Evolutionary conservation across 23 tunicate genomes (phyloP).

Genomic region (Diplosoma virens): DNA sequence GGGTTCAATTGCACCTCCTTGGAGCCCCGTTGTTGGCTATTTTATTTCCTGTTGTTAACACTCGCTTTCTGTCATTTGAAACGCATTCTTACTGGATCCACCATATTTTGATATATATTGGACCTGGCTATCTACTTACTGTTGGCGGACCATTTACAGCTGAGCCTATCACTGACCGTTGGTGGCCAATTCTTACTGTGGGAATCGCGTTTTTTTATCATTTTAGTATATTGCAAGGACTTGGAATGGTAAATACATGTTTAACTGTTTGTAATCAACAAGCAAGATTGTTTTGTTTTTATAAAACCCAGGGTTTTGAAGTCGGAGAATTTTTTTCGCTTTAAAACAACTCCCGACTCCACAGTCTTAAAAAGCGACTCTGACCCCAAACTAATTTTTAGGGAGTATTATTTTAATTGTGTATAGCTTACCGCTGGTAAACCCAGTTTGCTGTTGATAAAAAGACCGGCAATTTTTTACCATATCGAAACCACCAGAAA

Average conservation of each 20-base stretch:
- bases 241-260: slow-evolving; percentile 83
- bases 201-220: slow-evolving; percentile 79
- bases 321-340: no score
- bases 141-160: slow-evolving; percentile 58
- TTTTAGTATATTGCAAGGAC: slow-evolving; percentile 62
- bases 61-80: slow-evolving; percentile 63
- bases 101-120: slow-evolving; percentile 67
- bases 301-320: no score
- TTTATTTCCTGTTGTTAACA: slow-evolving; percentile 73
- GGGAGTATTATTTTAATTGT: no score
- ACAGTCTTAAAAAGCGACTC: no score
- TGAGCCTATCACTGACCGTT: slow-evolving; percentile 47
- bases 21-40: slow-evolving; percentile 82
- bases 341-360: no score
- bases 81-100: slow-evolving; percentile 78
- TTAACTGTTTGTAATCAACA: no score
- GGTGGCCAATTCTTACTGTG: slow-evolving; percentile 67
- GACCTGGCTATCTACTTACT: slow-evolving; percentile 62
- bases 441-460: no score
- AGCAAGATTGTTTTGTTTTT: no score
- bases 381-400: no score
- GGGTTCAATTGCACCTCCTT: slow-evolving; percentile 69
- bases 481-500: no score
- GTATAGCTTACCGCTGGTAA: no score
- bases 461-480: no score